Conservation (phyloP, 1,140 invertebrate genomes). For the Idris sp. region DNA sequence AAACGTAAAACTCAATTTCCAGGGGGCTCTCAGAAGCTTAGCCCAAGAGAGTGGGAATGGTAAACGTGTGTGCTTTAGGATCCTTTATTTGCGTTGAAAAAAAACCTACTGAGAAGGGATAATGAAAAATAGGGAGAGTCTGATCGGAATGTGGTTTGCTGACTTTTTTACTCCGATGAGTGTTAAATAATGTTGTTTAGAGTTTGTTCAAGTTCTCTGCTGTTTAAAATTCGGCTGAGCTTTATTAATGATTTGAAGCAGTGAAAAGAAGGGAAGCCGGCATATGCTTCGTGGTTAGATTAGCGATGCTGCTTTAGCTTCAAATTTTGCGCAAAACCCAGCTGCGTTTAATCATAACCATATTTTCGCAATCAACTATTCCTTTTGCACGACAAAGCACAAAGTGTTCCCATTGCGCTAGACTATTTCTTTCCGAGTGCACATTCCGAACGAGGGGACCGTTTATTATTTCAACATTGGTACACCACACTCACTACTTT, state of each 20-base stretch:
- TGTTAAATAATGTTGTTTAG: slow-evolving; percentile 15
- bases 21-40: slow-evolving; percentile 41
- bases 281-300: slow-evolving; percentile 37
- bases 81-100: slow-evolving; percentile 50
- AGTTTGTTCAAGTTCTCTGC: neutral
- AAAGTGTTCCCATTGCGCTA: slow-evolving; percentile 39
- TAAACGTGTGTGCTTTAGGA: slow-evolving; percentile 49
- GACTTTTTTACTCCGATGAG: slow-evolving; percentile 13
- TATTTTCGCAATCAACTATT: slow-evolving; percentile 58
- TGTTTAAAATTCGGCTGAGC: neutral
- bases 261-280: slow-evolving; percentile 4
- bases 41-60: slow-evolving; percentile 39
- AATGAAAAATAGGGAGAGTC: slow-evolving; percentile 49
- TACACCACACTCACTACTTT: slow-evolving; percentile 50
- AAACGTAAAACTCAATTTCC: slow-evolving; percentile 57
- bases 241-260: slow-evolving; percentile 16
- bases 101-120: slow-evolving; percentile 22
- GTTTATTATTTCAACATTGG: slow-evolving; percentile 63
- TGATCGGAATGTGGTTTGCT: slow-evolving; percentile 44
- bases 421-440: slow-evolving; percentile 42
- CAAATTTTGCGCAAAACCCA: slow-evolving; percentile 49
- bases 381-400: slow-evolving; percentile 54
- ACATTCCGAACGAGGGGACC: slow-evolving; percentile 52
- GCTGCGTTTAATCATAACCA: slow-evolving; percentile 53
- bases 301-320: slow-evolving; percentile 46